Evolutionary conservation across 1,140 invertebrate genomes (phyloP), one percentile per base, ranked within the genome.

Genomic region (Eumaeus atala): DNA sequence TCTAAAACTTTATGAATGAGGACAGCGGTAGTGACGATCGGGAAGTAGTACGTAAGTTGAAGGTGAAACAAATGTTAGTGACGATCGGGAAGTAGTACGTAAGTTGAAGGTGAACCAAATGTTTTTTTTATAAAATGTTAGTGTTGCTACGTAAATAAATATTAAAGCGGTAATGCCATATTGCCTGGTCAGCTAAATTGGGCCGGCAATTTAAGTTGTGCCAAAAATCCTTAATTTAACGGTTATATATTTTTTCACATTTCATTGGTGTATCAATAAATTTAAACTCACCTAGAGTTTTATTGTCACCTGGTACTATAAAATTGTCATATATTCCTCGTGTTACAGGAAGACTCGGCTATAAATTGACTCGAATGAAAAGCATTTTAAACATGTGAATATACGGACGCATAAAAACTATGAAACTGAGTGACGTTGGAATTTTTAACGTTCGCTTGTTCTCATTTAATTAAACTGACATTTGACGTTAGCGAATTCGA

Each of bases 361-460:
- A 44, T 44, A 44, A 44, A 44, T 44, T 44, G 40, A 44, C 14
- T 44, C 14, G 40, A 17, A 44, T 44, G 12, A 44, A 44, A 44
- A 16, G 14, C 14, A 9, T 16, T 44, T 44, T 14, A 16, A 44
- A 44, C 40, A 44, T 44, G 14, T 16, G 40, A 44, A 44, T 16
- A 44, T 44, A 44, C 16, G 40, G 17, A 51, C 49, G 40, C 58
- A 52, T 42, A 51, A 50, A 47, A 49, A 56, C 56, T 61, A 60
- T 28, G 62, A 69, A 52, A 58, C 58, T 55, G 62, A 16, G 61
- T 52, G 52, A 51, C 44, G 62, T 55, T 42, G 67, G 64, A 61
- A 66, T 59, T 59, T 55, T 66, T 66, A 70, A 68, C 70, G 40
- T 60, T 74, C 70, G 40, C 62, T 74, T 66, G 71, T 77, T 75